A percentile compares a stretch with the other conserved stretches of the same genome.
phyloP scores from a whole-genome alignment of 2,113 vertebrate genomes.

The Poicephalus gulielmi region DNA sequence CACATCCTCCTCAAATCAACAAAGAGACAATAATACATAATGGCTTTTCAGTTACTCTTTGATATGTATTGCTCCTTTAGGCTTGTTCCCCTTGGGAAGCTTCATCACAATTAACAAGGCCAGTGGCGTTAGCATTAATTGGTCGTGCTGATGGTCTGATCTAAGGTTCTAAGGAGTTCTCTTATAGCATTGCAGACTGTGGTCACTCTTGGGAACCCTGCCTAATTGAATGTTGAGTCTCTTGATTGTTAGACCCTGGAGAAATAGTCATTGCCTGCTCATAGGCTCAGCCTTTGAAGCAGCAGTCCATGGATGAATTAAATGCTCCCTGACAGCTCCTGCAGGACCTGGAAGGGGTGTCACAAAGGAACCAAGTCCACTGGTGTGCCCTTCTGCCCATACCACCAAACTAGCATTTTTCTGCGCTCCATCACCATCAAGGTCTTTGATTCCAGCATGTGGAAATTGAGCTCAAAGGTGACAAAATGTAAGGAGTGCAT shows the following conservation, averaged over 20 bases:
- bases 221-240: constrained; percentile 30
- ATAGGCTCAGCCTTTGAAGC: background rate
- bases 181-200: background rate
- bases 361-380: rapidly evolving
- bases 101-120: constrained; percentile 29
- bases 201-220: constrained; percentile 16
- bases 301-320: rapidly evolving
- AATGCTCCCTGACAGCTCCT: rapidly evolving
- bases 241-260: background rate
- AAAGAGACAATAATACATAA: constrained; percentile 31
- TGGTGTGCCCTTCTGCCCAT: background rate
- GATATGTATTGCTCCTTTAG: constrained; percentile 49
- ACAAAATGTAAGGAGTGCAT: rapidly evolving
- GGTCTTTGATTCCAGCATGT: background rate
- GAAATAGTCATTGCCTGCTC: background rate
- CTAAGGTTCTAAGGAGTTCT: constrained; percentile 31
- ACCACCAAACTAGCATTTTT: background rate
- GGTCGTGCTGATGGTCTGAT: constrained; percentile 20
- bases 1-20: constrained; percentile 32
- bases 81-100: background rate
- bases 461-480: background rate
- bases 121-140: constrained; percentile 1
- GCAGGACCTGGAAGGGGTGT: background rate
- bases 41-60: constrained; percentile 38
- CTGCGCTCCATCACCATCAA: background rate